Conservation (phyloP, 2,888 invertebrate genomes). For the Brenthis daphne region DNA sequence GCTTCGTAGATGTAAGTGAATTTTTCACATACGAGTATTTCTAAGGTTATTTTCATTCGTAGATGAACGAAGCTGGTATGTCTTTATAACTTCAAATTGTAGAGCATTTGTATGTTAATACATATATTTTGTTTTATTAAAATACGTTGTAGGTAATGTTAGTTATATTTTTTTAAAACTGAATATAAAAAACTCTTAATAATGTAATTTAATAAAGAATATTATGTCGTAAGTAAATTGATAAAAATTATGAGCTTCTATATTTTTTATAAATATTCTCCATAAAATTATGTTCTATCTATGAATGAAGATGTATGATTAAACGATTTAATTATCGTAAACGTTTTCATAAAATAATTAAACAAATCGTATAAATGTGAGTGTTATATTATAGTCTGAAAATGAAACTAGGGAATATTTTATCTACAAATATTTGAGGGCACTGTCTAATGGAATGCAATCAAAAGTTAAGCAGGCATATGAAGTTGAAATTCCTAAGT, state of each 20-base stretch:
- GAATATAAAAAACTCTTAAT: background rate
- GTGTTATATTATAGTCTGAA: constrained; percentile 42
- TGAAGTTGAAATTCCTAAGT: constrained; percentile 62
- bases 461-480: constrained; percentile 57
- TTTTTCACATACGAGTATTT: constrained; percentile 15
- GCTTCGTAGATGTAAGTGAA: constrained; percentile 28
- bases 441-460: constrained; percentile 58
- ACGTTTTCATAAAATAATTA: background rate
- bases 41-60: constrained; percentile 14
- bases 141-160: too few relatives aligned
- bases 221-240: background rate
- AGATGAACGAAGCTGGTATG: background rate
- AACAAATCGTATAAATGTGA: constrained; percentile 30
- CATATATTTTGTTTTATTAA: too few relatives aligned
- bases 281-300: background rate
- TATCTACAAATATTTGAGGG: constrained; percentile 53
- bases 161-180: too few relatives aligned
- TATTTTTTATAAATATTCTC: background rate
- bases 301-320: background rate
- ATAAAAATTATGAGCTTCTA: background rate
- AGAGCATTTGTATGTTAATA: too few relatives aligned
- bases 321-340: background rate
- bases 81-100: background rate
- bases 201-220: background rate
- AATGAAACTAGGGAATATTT: constrained; percentile 41